Percentiles rank a stretch among this genome's conserved stretches.
phyloP scores from a whole-genome alignment of 2,888 invertebrate genomes.

The Gasteruption jaculator region DNA sequence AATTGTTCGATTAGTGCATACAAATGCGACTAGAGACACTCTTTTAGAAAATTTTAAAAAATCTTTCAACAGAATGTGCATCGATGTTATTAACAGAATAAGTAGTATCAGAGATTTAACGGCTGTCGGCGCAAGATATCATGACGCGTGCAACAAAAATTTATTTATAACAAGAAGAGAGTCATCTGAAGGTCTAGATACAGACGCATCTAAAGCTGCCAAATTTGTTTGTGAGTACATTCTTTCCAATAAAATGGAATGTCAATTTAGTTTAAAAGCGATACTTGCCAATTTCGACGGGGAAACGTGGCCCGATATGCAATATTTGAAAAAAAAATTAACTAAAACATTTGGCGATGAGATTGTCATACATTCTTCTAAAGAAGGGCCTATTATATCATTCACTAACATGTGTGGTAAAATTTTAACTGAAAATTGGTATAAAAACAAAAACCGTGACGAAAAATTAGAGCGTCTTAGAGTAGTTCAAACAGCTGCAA shows the following conservation, averaged over 20 bases:
- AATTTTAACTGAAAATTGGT: conserved; percentile 24
- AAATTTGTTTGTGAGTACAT: background rate
- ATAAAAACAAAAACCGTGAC: conserved; percentile 31
- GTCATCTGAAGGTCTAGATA: no score
- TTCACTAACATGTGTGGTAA: background rate
- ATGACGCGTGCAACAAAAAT: no score
- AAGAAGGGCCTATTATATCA: background rate
- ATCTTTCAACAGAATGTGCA: no score
- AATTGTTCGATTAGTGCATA: no score
- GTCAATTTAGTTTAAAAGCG: background rate
- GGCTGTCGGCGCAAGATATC: no score
- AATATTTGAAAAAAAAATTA: background rate
- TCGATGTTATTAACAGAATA: no score
- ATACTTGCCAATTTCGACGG: background rate
- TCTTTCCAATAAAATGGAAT: background rate
- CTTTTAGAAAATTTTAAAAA: no score
- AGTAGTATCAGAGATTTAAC: no score
- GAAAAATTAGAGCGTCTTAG: conserved; percentile 26
- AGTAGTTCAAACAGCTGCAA: conserved; percentile 37
- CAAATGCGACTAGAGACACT: no score
- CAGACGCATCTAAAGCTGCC: background rate
- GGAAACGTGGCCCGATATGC: background rate
- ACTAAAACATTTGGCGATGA: background rate
- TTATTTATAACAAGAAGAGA: no score
- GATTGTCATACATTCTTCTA: background rate